These are phyloP conservation scores for Margaritifera margaritifera DNA, from an alignment of 2,888 invertebrate species.

Conservation along the genomic window DNA sequence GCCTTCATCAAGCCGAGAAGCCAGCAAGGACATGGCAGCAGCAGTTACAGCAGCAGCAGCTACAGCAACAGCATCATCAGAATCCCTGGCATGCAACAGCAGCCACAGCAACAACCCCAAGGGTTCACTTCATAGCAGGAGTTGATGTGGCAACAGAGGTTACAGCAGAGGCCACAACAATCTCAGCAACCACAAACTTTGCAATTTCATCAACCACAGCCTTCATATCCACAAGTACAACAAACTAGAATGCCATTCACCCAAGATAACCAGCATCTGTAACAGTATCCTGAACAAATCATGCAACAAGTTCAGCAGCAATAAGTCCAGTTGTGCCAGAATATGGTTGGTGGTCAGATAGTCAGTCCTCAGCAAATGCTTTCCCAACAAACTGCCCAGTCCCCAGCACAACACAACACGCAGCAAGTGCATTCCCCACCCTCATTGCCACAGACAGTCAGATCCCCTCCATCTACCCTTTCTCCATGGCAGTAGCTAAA, in stretches of 20 bases:
- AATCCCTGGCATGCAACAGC: slow-evolving; percentile 47
- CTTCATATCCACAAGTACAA: slow-evolving; percentile 70
- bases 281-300: slow-evolving; percentile 69
- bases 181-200: slow-evolving; percentile 53
- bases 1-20: slow-evolving; percentile 88
- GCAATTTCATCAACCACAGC: slow-evolving; percentile 57
- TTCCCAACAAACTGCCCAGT: slow-evolving; percentile 74
- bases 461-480: slow-evolving; percentile 86
- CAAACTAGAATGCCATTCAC: slow-evolving; percentile 47
- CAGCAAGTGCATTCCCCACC: slow-evolving; percentile 88
- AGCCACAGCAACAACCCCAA: no score
- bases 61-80: slow-evolving; percentile 56
- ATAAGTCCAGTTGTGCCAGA: slow-evolving; percentile 71
- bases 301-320: slow-evolving; percentile 68
- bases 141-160: slow-evolving; percentile 55
- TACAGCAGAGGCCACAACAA: slow-evolving; percentile 36
- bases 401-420: slow-evolving; percentile 79
- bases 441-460: slow-evolving; percentile 75
- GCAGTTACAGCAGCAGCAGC: slow-evolving; percentile 50
- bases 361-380: slow-evolving; percentile 77
- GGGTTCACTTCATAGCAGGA: no score
- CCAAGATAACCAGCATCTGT: slow-evolving; percentile 47
- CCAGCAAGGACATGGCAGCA: slow-evolving; percentile 60
- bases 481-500: slow-evolving; percentile 78
- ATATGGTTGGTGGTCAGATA: slow-evolving; percentile 76